Percentiles rank a stretch among this genome's conserved stretches.
These are phyloP conservation scores for Ormia ochracea DNA, from an alignment of 2,888 invertebrate genomes.

Conservation along the genomic window DNA sequence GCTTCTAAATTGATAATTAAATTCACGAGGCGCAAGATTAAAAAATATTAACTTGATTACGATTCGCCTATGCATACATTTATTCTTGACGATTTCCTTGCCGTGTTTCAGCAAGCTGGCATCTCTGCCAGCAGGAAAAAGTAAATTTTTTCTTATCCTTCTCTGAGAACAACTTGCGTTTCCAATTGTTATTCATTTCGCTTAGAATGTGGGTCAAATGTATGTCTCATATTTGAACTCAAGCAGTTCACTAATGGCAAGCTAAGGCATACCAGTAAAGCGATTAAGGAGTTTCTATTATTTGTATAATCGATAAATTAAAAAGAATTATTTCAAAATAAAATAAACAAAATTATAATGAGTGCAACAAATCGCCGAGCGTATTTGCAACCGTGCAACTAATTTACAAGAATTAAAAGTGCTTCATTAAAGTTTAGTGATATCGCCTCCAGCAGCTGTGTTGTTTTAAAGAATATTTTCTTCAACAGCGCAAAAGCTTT, in stretches of 20 bases:
- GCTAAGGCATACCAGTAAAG: neutral
- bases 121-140: no score
- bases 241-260: slow-evolving; percentile 38
- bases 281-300: neutral
- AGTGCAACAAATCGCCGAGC: neutral
- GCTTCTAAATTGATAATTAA: no score
- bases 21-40: no score
- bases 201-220: slow-evolving; percentile 48
- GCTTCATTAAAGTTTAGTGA: neutral
- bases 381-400: neutral
- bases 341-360: neutral
- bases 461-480: neutral
- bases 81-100: no score
- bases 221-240: neutral
- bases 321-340: neutral
- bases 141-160: no score
- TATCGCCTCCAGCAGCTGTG: neutral
- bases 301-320: slow-evolving; percentile 40
- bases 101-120: no score
- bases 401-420: neutral
- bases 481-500: neutral
- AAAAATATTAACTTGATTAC: no score
- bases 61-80: no score
- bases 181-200: neutral
- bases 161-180: no score